Conservation (phyloP, 2,888 invertebrate genomes). For the Coremacera marginata region DNA sequence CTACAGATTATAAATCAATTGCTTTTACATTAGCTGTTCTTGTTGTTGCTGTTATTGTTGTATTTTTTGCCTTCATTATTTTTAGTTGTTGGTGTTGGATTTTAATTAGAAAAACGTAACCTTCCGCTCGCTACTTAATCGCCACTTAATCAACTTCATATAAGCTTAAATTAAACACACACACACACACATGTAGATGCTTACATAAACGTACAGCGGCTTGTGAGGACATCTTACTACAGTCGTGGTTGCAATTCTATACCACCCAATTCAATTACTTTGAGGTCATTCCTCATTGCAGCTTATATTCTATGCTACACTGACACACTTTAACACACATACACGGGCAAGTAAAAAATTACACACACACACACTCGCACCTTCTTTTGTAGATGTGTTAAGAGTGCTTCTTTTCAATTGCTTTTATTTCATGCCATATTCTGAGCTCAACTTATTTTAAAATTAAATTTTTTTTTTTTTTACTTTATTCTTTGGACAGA, state of each 20-base stretch:
- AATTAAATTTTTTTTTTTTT: neutral
- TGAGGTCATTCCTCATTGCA: neutral
- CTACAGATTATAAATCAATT: neutral
- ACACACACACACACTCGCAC: neutral
- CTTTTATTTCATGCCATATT: neutral
- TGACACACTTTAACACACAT: neutral
- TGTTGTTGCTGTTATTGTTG: neutral
- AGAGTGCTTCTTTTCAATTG: no score
- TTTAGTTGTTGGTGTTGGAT: neutral
- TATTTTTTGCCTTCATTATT: neutral
- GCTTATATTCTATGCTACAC: neutral
- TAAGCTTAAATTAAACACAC: neutral
- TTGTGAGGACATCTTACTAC: neutral
- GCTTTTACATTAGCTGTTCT: neutral
- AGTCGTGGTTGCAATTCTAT: slow-evolving; percentile 4
- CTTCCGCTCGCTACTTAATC: slow-evolving; percentile 7
- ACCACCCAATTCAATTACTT: slow-evolving; percentile 5
- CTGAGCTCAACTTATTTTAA: neutral
- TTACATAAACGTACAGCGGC: neutral
- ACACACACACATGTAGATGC: neutral
- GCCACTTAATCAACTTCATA: slow-evolving; percentile 13
- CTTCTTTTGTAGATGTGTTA: neutral
- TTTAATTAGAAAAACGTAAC: slow-evolving; percentile 16
- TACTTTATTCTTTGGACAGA: neutral
- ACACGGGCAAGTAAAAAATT: neutral